A percentile compares a stretch with the other conserved stretches of the same genome.
Evolutionary conservation across 2,888 invertebrate species (phyloP).

Genomic region (Mechanitis mazaeus): DNA sequence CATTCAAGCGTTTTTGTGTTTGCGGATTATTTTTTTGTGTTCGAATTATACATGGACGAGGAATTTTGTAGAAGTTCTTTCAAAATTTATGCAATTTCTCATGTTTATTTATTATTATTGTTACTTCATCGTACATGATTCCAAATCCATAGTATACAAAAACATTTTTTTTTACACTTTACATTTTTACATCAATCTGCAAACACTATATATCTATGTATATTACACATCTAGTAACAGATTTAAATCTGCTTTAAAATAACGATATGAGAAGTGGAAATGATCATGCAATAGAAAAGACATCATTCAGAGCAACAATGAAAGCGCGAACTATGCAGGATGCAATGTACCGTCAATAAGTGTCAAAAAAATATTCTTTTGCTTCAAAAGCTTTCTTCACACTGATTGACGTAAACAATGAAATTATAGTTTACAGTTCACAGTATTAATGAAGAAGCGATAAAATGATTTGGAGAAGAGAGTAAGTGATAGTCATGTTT

Average conservation of each 20-base stretch:
- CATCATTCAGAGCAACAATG: conserved; percentile 41
- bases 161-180: background rate
- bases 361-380: background rate
- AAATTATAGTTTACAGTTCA: background rate
- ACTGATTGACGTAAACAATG: background rate
- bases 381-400: background rate
- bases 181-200: conserved; percentile 17
- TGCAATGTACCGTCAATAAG: conserved; percentile 26
- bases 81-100: too few relatives aligned
- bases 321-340: conserved; percentile 53
- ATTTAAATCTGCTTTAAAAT: conserved; percentile 35
- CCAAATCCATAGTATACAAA: background rate
- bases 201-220: conserved; percentile 26
- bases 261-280: conserved; percentile 24
- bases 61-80: background rate
- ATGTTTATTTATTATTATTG: too few relatives aligned
- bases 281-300: conserved; percentile 34
- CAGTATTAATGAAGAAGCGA: background rate
- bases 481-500: background rate
- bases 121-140: too few relatives aligned
- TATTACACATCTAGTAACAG: conserved; percentile 18
- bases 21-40: conserved; percentile 32
- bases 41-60: conserved; percentile 4
- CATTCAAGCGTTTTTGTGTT: conserved; percentile 45
- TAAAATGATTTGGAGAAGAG: background rate